Evolutionary conservation across 2,888 invertebrate species (phyloP).

Genomic region (Bombylius major): DNA sequence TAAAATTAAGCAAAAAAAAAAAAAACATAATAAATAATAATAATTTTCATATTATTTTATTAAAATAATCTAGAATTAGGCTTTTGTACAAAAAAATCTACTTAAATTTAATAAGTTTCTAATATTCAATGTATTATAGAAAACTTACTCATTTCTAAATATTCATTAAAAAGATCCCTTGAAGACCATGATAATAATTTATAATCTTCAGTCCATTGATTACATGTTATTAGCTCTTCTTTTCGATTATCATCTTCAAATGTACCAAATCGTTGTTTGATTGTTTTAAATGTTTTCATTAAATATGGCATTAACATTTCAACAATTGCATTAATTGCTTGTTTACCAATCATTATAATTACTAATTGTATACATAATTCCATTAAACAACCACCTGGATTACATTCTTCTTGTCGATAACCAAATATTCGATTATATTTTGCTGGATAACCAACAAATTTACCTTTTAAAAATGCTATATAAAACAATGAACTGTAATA

Average conservation of each 20-base stretch:
- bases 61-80: no score
- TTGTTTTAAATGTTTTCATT: slow-evolving; percentile 38
- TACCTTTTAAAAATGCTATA: slow-evolving; percentile 64
- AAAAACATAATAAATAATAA: neutral
- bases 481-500: slow-evolving; percentile 82
- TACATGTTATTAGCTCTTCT: slow-evolving; percentile 40
- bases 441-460: slow-evolving; percentile 66
- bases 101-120: no score
- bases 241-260: slow-evolving; percentile 18
- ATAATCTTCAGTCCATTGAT: slow-evolving; percentile 65
- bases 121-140: no score
- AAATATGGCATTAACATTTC: slow-evolving; percentile 62
- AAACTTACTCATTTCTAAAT: slow-evolving; percentile 68
- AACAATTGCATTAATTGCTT: slow-evolving; percentile 60
- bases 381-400: slow-evolving; percentile 73
- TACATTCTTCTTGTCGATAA: slow-evolving; percentile 64
- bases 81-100: no score
- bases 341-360: slow-evolving; percentile 80
- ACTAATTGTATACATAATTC: slow-evolving; percentile 75
- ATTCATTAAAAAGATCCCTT: slow-evolving; percentile 64
- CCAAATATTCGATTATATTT: slow-evolving; percentile 61
- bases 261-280: slow-evolving; percentile 37
- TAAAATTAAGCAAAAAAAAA: slow-evolving; percentile 28
- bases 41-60: no score
- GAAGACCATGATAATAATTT: slow-evolving; percentile 50